These are phyloP conservation scores for Yponomeuta evonymella DNA, from an alignment of 2,888 invertebrate genomes.

Conservation along the genomic window DNA sequence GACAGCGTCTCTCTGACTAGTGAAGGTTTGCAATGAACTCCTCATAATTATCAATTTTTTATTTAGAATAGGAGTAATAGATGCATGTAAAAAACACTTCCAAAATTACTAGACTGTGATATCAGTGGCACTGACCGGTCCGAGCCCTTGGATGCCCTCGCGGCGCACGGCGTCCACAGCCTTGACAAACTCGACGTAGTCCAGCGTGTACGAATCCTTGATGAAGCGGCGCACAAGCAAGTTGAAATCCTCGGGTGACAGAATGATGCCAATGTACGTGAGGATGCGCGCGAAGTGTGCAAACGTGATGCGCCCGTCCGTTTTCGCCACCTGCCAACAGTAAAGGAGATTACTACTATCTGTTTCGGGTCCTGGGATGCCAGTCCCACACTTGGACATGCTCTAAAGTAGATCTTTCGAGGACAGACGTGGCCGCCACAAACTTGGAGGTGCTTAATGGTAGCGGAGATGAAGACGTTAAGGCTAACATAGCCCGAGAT, in stretches of 20 bases:
- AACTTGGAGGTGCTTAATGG: too few species aligned
- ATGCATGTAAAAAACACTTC: too few species aligned
- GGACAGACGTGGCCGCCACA: too few species aligned
- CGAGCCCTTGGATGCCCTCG: conserved; percentile 68
- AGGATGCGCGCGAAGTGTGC: conserved; percentile 85
- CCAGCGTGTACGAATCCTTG: conserved; percentile 85
- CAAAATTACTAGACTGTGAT: neutral
- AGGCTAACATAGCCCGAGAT: too few species aligned
- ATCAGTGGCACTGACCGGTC: conserved; percentile 59
- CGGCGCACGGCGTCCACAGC: conserved; percentile 80
- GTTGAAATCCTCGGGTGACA: conserved; percentile 83
- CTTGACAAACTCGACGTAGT: conserved; percentile 84
- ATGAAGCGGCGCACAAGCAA: conserved; percentile 84
- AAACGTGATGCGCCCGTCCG: conserved; percentile 84
- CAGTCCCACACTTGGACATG: too few species aligned
- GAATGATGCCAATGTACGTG: conserved; percentile 80
- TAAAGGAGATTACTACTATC: neutral
- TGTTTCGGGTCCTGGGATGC: too few species aligned
- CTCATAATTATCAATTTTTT: too few species aligned
- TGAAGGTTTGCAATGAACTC: too few species aligned
- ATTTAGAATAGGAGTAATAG: too few species aligned
- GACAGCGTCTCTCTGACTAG: too few species aligned
- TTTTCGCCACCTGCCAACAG: conserved; percentile 78
- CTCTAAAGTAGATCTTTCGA: too few species aligned
- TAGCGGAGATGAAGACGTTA: too few species aligned